Percentiles rank a stretch among this genome's conserved stretches.
These are phyloP conservation scores for Oscheius myriophilus DNA, from an alignment of 2,888 invertebrate species.

Conservation along the genomic window DNA sequence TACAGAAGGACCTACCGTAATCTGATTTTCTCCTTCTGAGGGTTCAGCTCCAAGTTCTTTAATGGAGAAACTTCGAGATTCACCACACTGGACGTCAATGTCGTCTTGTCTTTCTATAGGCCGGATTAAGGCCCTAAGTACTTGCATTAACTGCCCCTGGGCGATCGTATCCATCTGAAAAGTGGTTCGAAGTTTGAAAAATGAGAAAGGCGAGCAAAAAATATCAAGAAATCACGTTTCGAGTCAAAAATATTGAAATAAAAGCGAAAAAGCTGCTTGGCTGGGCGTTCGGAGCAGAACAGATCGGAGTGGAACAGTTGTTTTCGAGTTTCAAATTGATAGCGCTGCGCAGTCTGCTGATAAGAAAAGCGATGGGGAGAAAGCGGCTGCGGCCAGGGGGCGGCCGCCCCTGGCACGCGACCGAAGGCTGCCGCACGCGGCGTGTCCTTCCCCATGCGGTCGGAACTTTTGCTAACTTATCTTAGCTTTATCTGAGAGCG, in stretches of 20 bases:
- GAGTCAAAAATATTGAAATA: no score
- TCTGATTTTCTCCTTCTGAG: conserved; percentile 30
- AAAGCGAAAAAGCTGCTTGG: neutral
- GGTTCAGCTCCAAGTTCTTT: conserved; percentile 24
- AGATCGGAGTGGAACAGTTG: conserved; percentile 7
- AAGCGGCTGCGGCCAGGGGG: neutral
- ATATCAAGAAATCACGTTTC: no score
- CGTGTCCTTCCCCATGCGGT: neutral
- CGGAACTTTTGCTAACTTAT: neutral
- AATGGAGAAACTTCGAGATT: conserved; percentile 29
- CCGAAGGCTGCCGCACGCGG: no score
- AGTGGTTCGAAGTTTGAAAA: no score
- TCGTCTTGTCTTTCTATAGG: conserved; percentile 5
- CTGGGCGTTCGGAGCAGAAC: no score
- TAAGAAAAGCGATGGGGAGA: conserved; percentile 1
- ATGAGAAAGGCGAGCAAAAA: no score
- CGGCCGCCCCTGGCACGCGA: neutral
- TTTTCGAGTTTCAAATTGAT: conserved; percentile 19
- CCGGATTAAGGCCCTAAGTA: conserved; percentile 9
- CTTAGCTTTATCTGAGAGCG: conserved; percentile 3
- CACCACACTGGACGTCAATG: conserved; percentile 29
- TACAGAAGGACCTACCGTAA: conserved; percentile 29
- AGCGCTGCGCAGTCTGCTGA: conserved; percentile 4
- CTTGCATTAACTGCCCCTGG: conserved; percentile 12
- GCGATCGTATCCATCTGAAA: neutral